Base-by-base conservation (phyloP, 2,888 invertebrate genomes). In the Brassicogethes aeneus region DNA sequence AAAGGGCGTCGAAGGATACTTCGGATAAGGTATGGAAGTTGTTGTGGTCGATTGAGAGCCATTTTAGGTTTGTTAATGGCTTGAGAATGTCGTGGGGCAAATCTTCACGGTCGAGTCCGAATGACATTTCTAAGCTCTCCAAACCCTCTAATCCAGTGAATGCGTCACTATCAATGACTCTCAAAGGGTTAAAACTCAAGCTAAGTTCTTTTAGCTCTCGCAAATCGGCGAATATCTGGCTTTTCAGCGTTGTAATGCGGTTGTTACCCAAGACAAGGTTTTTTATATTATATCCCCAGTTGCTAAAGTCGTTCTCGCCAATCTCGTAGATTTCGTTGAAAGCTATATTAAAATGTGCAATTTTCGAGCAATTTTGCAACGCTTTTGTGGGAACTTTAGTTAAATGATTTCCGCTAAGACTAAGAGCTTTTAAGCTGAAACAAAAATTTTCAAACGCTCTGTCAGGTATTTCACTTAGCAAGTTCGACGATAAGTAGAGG, bases 131-230 rank as follows among this genome's bases (percentile, higher is more conserved):
- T 30, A 93, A 70, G 46, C 85, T 85, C 65, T 87, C 85, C 38
- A 93, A 69, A 39, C 78, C 76, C 23, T 83, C 80, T 43, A 91
- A 74, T 55, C 86, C 85, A 43, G 76, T 74, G 62, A 93, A 89
- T 13, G 89, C 83, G 59, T 85, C 79, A 16, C 81, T 78, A 61
- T 89, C 85, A 51, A 94, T 77, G 58, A 84, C 82, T 54, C 82
- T 80, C 48, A 95, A 76, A 59, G 87, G 84, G 68, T 95, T 95
- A 68, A 93, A 91, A 62, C 92, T 92, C 50, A 95, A 71, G 69
- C 88, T 89, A 49, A 95, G 77, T 68, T 93, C 92, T 58, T 85
- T 84, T 52, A 95, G 75, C 51, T 84, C 79, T 48, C 79, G 79
- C 38, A 85, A 75, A 31, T 81, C 80, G 43, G 77, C 74, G 65